phyloP scores from a whole-genome alignment of 2,113 vertebrate species.

The Chaetodon auriga region DNA sequence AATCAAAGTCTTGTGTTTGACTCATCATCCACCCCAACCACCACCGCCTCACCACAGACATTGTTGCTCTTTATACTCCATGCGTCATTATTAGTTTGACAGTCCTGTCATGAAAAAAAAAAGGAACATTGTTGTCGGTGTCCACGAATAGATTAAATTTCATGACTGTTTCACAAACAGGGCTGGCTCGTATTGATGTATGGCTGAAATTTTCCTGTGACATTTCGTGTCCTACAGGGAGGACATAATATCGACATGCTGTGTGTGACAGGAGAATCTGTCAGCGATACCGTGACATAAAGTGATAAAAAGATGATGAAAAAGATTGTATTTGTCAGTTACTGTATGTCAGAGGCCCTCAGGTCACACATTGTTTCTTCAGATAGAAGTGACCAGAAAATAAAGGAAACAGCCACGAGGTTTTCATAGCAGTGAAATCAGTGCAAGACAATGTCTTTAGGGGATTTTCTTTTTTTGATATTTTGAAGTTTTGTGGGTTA shows the following conservation, averaged over 20 bases:
- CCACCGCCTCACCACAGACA: no score
- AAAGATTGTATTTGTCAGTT: slow-evolving; percentile 36
- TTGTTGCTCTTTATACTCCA: no score
- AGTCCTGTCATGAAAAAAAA: no score
- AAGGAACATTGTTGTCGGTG: no score
- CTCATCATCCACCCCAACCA: no score
- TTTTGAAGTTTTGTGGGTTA: slow-evolving; percentile 22
- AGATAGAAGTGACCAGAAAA: not conserved
- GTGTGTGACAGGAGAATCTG: slow-evolving; percentile 21
- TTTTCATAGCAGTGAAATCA: slow-evolving; percentile 9
- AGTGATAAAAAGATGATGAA: slow-evolving; percentile 30
- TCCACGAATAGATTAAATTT: no score
- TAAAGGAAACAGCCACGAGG: not conserved
- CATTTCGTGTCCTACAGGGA: slow-evolving; percentile 47
- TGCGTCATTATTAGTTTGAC: no score
- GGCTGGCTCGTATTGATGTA: slow-evolving; percentile 35
- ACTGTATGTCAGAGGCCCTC: slow-evolving; percentile 9
- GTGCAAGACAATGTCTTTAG: not conserved
- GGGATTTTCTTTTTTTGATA: not conserved
- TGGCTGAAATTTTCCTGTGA: slow-evolving; percentile 41
- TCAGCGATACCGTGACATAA: slow-evolving; percentile 16
- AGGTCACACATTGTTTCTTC: not conserved
- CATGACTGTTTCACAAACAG: no score
- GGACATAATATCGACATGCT: slow-evolving; percentile 33
- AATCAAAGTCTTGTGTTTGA: no score